A percentile compares a stretch with the other conserved stretches of the same genome.
phyloP scores from a whole-genome alignment of 2,797 vertebrate genomes.

The Gobionotothen gibberifrons region DNA sequence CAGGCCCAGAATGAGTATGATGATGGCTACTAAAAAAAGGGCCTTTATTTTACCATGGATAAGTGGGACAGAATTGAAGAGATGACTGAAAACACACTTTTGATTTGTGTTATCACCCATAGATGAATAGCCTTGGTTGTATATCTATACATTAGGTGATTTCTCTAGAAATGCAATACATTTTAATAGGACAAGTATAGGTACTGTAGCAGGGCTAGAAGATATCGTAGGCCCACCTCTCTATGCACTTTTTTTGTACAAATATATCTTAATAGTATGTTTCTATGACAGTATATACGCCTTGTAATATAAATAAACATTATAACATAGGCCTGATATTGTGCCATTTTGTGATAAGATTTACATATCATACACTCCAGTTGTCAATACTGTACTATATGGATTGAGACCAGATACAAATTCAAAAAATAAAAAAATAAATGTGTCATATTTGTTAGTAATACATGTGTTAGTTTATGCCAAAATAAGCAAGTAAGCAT shows the following conservation, averaged over 20 bases:
- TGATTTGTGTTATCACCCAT: neutral
- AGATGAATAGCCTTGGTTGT: neutral
- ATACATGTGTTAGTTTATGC: neutral
- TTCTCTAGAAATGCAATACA: neutral
- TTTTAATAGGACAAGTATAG: neutral
- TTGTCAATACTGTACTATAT: conserved; percentile 16
- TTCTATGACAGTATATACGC: conserved; percentile 13
- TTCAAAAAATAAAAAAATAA: neutral
- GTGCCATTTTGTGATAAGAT: conserved; percentile 44
- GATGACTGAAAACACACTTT: conserved; percentile 2
- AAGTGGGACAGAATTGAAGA: neutral
- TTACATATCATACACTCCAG: conserved; percentile 8
- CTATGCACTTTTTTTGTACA: conserved; percentile 8
- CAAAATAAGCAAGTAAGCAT: neutral
- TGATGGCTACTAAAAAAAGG: conserved; percentile 75
- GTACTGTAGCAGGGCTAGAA: neutral
- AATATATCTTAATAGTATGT: conserved; percentile 29
- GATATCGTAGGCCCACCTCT: conserved; percentile 68
- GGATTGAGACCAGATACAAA: neutral
- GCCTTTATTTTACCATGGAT: neutral
- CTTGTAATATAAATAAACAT: conserved; percentile 6
- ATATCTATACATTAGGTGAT: neutral
- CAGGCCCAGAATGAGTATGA: conserved; percentile 81
- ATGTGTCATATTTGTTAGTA: neutral
- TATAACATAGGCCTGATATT: conserved; percentile 6